Evolutionary conservation across 2,113 vertebrate genomes (phyloP).

Genomic region (Sinocyclocheilus anshuiensis): DNA sequence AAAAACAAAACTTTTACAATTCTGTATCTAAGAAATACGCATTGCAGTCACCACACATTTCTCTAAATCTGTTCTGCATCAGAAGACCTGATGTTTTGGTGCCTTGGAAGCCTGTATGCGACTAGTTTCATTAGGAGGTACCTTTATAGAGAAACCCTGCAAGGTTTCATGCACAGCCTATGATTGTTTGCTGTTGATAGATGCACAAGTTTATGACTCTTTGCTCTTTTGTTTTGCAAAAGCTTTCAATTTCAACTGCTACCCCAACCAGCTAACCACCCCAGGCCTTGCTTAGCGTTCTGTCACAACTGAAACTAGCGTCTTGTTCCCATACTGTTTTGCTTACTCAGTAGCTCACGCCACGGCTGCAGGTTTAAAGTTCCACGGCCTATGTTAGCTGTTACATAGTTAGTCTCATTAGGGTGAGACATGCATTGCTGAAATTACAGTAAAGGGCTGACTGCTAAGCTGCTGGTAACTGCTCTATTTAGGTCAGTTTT

Average conservation of each 20-base stretch:
- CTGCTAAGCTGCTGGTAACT: constrained; percentile 72
- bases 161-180: not conserved
- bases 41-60: not conserved
- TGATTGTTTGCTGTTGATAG: not conserved
- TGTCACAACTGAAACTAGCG: constrained; percentile 41
- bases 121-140: not conserved
- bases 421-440: constrained; percentile 60
- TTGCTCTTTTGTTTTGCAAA: constrained; percentile 14
- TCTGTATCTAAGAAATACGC: not conserved
- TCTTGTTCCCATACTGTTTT: constrained; percentile 23
- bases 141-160: not conserved
- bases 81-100: not conserved
- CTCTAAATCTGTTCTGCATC: not conserved
- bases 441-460: constrained; percentile 70
- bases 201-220: not conserved
- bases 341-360: constrained; percentile 35
- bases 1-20: not conserved
- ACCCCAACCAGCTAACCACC: constrained; percentile 17
- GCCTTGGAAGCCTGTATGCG: not conserved
- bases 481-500: constrained; percentile 75
- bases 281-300: constrained; percentile 32
- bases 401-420: constrained; percentile 33
- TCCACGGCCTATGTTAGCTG: constrained; percentile 3
- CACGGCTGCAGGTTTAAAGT: not conserved
- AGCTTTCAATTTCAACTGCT: constrained; percentile 22